Evolutionary conservation across 2,113 vertebrate species (phyloP).

Genomic region (Protobothrops mucrosquamatus): DNA sequence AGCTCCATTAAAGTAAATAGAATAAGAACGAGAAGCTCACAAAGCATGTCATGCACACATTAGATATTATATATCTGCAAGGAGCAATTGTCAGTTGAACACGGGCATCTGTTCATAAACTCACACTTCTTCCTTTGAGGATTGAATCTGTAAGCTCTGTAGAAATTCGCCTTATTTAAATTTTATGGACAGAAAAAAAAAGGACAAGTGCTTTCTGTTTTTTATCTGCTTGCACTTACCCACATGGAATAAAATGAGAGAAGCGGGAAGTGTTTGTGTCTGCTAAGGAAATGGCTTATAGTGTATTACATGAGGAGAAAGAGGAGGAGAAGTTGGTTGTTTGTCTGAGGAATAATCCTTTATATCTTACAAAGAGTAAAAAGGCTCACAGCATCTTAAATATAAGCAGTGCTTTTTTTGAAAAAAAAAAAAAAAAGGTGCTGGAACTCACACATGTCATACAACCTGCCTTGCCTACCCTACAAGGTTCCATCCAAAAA

Average conservation of each 20-base stretch:
- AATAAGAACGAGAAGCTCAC: background rate
- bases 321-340: background rate
- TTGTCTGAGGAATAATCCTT: background rate
- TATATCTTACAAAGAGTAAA: background rate
- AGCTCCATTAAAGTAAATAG: background rate
- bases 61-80: background rate
- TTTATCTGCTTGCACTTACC: background rate
- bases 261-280: background rate
- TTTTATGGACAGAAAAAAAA: conserved; percentile 4
- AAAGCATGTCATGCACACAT: background rate
- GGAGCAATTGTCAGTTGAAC: background rate
- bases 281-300: background rate
- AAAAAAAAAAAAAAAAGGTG: too few relatives aligned
- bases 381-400: background rate
- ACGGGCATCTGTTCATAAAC: background rate
- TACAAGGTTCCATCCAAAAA: too few relatives aligned
- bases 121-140: background rate
- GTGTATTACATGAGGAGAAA: background rate
- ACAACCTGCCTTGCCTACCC: too few relatives aligned
- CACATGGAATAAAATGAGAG: background rate
- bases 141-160: background rate
- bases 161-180: background rate
- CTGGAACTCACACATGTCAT: too few relatives aligned
- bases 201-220: conserved; percentile 1
- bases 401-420: background rate